phyloP scores from a whole-genome alignment of 2,797 vertebrate genomes.

The Silurus aristotelis region DNA sequence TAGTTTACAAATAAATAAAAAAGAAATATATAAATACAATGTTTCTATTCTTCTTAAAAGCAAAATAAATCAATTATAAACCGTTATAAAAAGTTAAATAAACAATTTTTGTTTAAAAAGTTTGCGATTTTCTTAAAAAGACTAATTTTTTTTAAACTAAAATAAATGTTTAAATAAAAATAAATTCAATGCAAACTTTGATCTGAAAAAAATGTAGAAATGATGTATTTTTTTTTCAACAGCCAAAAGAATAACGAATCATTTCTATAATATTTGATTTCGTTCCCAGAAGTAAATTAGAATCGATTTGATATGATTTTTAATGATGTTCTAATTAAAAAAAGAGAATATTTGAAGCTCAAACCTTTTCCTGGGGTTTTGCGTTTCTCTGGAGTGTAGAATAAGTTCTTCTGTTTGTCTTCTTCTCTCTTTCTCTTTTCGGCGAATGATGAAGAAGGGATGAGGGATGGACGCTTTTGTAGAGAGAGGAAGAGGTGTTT shows the following conservation, averaged over 20 bases:
- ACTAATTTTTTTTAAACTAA: too few relatives aligned
- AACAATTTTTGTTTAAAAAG: too few relatives aligned
- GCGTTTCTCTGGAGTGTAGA: background rate
- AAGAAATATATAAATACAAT: too few relatives aligned
- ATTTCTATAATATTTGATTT: background rate
- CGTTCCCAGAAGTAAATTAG: background rate
- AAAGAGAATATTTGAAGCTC: background rate
- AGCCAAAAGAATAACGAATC: background rate
- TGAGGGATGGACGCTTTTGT: background rate
- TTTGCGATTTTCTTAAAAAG: too few relatives aligned
- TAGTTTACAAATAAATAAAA: too few relatives aligned
- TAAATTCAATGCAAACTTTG: background rate
- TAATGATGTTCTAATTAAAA: background rate
- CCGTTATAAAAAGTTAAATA: too few relatives aligned
- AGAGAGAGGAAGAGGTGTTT: slow-evolving; percentile 2
- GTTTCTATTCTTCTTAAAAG: too few relatives aligned
- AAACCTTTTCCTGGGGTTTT: background rate
- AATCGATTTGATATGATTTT: background rate
- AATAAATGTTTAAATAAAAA: background rate
- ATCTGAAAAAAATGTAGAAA: too few relatives aligned
- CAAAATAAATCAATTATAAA: too few relatives aligned
- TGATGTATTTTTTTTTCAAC: background rate
- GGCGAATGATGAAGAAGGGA: background rate
- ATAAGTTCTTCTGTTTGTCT: background rate
- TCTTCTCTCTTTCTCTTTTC: background rate